Evolutionary conservation across 2,797 vertebrate species (phyloP).

Genomic region (Leucoraja ocellata): DNA sequence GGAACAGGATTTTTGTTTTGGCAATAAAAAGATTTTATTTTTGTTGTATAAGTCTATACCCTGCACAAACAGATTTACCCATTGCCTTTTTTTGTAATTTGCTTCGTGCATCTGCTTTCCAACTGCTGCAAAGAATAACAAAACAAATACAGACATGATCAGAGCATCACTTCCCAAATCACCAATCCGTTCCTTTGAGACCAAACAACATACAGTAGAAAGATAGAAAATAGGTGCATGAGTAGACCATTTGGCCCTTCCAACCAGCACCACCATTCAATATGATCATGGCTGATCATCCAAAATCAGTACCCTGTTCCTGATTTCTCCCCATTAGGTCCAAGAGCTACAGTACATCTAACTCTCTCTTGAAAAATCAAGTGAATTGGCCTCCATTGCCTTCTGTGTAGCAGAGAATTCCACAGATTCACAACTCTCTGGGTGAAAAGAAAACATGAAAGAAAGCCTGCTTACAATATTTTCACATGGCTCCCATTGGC

Average conservation of each 20-base stretch:
- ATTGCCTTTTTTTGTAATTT: constrained; percentile 56
- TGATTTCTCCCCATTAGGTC: too few relatives aligned
- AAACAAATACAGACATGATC: not conserved
- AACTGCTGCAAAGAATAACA: constrained; percentile 52
- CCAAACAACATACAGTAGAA: too few relatives aligned
- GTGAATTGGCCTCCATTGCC: too few relatives aligned
- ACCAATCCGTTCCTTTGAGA: constrained; percentile 1
- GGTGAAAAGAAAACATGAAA: not conserved
- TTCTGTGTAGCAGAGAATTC: too few relatives aligned
- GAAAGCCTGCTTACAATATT: not conserved
- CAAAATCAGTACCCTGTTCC: too few relatives aligned
- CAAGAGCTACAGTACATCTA: too few relatives aligned
- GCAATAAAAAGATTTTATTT: constrained; percentile 57
- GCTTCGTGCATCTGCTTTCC: constrained; percentile 56
- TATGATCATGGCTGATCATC: too few relatives aligned
- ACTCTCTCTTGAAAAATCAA: too few relatives aligned
- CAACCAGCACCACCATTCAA: too few relatives aligned
- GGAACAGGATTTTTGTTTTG: constrained; percentile 56
- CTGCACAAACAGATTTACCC: constrained; percentile 48
- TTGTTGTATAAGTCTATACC: constrained; percentile 53
- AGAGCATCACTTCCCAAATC: not conserved
- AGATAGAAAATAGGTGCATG: too few relatives aligned
- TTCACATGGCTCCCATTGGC: not conserved
- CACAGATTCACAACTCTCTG: too few relatives aligned
- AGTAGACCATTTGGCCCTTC: too few relatives aligned